Evolutionary conservation across 2,888 invertebrate species (phyloP), one percentile per base, ranked within the genome.

Genomic region (Cancer borealis): DNA sequence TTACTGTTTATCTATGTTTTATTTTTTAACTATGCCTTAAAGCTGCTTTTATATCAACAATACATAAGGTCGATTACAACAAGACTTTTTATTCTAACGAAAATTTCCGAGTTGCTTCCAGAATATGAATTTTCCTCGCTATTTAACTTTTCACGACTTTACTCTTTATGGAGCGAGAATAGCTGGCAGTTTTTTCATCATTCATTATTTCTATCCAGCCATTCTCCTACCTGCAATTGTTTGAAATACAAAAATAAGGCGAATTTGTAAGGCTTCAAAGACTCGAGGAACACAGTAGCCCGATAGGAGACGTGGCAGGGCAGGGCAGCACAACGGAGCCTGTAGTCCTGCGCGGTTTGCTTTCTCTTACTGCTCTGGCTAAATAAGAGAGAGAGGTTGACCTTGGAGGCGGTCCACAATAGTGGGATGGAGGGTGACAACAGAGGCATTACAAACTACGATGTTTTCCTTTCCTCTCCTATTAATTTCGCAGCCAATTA

Each of bases 221-320:
- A 73, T 73, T 73, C 73, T 73, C 73, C 73, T n/a, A n/a, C 73
- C 4, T 73, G n/a, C 73, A 26, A 73, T 73, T 21, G 73, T 73
- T 73, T 21, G 17, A n/a, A n/a, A 4, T 73, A 73, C 26, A 26
- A 73, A 73, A 73, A 73, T 73, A 73, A 73, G 73, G 26, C 73
- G 73, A n/a, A 73, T 73, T 73, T 73, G 73, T 73, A 73, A n/a
- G n/a, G 26, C 73, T 17, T 73, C 73, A 73, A 73, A 73, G 73
- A 6, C 17, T 5, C 8, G 73, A 8, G 26, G n/a, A 73, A 73
- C 26, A 73, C 73, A 73, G 54, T 14, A 54, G 54, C 10, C 39
- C 39, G 39, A 2, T 39, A 39, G 54, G 54, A 54, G 54, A 54
- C 54, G 54, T 54, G 17, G 54, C 10, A 17, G 17, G 54, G 54